Percentiles rank a stretch among this genome's conserved stretches.
Evolutionary conservation across 2,888 invertebrate species (phyloP).

Genomic region (Melanostoma scalare): DNA sequence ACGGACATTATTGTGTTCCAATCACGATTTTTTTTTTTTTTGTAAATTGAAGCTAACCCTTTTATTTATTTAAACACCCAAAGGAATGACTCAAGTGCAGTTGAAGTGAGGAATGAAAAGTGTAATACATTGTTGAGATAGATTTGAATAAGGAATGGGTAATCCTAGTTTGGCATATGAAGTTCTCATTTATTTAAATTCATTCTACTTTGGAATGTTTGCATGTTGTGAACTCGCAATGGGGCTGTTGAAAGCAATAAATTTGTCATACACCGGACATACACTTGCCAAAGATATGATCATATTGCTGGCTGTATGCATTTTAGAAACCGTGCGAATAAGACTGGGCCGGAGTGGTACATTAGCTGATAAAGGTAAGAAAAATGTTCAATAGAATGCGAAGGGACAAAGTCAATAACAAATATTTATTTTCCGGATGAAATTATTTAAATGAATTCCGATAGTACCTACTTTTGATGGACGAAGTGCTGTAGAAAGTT

Average conservation of each 20-base stretch:
- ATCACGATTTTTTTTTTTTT: constrained; percentile 14
- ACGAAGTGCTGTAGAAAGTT: too few species aligned
- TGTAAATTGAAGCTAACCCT: constrained; percentile 37
- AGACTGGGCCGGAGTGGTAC: constrained; percentile 91
- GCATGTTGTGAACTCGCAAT: constrained; percentile 91
- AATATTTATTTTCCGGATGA: too few species aligned
- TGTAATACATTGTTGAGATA: constrained; percentile 12
- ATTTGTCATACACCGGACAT: constrained; percentile 89
- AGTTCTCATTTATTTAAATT: constrained; percentile 91
- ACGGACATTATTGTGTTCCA: constrained; percentile 33
- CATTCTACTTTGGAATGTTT: constrained; percentile 93
- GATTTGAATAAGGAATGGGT: constrained; percentile 82
- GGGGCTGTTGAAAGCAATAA: constrained; percentile 90
- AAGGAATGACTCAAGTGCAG: constrained; percentile 29
- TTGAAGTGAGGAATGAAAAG: constrained; percentile 33
- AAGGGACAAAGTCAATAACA: neutral
- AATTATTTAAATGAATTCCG: too few species aligned
- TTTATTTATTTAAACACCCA: neutral
- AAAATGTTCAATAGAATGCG: neutral
- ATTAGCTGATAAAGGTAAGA: constrained; percentile 79
- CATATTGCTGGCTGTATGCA: constrained; percentile 88
- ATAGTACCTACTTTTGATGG: too few species aligned
- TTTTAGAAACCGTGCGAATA: constrained; percentile 91
- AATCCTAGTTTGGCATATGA: constrained; percentile 92
- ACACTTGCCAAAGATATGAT: constrained; percentile 90